phyloP scores from a whole-genome alignment of 2,888 invertebrate genomes.

The Zelleria hepariella region DNA sequence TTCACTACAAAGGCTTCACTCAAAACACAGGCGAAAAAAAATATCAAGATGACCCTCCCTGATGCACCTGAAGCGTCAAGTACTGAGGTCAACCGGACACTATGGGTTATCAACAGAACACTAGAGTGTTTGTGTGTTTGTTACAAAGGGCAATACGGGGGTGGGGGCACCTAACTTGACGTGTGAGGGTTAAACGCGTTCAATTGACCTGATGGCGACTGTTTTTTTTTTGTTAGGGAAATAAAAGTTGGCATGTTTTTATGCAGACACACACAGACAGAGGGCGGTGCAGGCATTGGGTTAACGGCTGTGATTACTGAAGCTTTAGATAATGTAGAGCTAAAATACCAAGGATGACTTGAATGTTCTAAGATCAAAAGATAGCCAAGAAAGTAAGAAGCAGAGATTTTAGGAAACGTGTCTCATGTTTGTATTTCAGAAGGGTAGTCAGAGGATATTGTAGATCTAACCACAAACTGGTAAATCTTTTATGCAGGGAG shows the following conservation, averaged over 20 bases:
- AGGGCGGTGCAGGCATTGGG: too few relatives aligned
- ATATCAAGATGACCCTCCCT: conserved; percentile 29
- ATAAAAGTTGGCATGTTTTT: conserved; percentile 48
- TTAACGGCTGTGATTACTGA: too few relatives aligned
- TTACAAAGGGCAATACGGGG: not conserved
- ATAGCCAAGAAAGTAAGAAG: too few relatives aligned
- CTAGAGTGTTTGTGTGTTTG: conserved; percentile 36
- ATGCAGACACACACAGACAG: not conserved
- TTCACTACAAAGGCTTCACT: not conserved
- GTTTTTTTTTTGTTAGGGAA: conserved; percentile 12
- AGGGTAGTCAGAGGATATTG: too few relatives aligned
- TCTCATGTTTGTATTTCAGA: too few relatives aligned
- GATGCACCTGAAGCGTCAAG: conserved; percentile 16
- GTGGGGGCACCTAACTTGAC: conserved; percentile 22
- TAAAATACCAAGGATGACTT: too few relatives aligned
- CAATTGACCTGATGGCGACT: conserved; percentile 45
- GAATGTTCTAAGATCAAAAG: too few relatives aligned
- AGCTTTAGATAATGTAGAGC: too few relatives aligned
- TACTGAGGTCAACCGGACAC: conserved; percentile 45
- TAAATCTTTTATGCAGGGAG: too few relatives aligned
- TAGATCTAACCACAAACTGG: too few relatives aligned
- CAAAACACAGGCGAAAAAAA: not conserved
- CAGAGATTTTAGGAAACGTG: too few relatives aligned
- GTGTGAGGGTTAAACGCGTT: conserved; percentile 49
- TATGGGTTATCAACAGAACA: conserved; percentile 46